Conservation (phyloP, 2,113 vertebrate genomes). For the Epinephelus moara region DNA sequence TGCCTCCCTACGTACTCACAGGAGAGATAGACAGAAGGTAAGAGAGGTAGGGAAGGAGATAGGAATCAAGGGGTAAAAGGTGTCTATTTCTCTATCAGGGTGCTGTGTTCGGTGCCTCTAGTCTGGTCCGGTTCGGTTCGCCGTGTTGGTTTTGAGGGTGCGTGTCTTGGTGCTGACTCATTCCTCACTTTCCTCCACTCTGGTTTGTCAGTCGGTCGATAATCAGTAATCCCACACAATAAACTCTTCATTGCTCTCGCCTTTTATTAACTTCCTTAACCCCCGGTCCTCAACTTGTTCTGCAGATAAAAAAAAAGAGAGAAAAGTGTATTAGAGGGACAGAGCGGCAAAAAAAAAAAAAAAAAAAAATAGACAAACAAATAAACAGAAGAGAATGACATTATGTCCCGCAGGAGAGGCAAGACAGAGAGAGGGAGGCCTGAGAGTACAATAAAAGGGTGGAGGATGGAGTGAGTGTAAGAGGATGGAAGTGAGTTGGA, state of each 20-base stretch:
- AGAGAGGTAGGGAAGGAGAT: constrained; percentile 26
- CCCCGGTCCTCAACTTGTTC: constrained; percentile 84
- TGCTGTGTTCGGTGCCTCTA: constrained; percentile 57
- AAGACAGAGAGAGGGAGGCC: constrained; percentile 33
- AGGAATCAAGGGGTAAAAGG: neutral
- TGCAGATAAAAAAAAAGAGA: constrained; percentile 55
- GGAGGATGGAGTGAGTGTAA: constrained; percentile 42
- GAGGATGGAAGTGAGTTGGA: constrained; percentile 38
- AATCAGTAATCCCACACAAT: constrained; percentile 71
- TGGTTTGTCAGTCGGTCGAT: constrained; percentile 59
- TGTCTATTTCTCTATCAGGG: constrained; percentile 42
- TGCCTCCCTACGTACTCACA: constrained; percentile 18
- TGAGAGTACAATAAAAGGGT: constrained; percentile 56
- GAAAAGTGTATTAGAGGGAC: constrained; percentile 32
- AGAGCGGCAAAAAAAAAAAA: constrained; percentile 1
- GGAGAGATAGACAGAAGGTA: constrained; percentile 55
- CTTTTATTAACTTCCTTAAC: constrained; percentile 63
- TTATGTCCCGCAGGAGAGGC: constrained; percentile 37
- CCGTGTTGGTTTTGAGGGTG: constrained; percentile 52
- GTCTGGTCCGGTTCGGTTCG: constrained; percentile 56
- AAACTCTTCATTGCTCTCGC: constrained; percentile 60
- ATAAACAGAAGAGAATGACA: constrained; percentile 14
- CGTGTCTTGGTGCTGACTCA: constrained; percentile 69
- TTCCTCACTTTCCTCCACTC: constrained; percentile 55
- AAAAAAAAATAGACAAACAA: constrained; percentile 23